Evolutionary conservation across 2,113 vertebrate genomes (phyloP).

Genomic region (Mus musculus): DNA sequence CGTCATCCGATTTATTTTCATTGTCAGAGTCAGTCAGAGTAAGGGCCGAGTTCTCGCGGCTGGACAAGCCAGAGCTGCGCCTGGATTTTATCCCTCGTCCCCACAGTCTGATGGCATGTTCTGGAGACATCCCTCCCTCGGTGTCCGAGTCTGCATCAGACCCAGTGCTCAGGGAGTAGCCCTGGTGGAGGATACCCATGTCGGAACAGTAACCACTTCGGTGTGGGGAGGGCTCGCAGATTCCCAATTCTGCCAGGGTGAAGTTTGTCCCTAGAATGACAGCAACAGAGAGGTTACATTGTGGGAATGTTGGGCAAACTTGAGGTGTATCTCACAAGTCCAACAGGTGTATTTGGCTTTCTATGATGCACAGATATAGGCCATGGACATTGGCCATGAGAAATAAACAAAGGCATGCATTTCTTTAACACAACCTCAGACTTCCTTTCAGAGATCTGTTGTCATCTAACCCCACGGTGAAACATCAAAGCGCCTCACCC

Average conservation of each 20-base stretch:
- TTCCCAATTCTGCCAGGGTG: slow-evolving; percentile 95
- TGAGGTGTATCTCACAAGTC: background rate
- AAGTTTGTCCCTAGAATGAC: slow-evolving; percentile 91
- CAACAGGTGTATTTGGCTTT: background rate
- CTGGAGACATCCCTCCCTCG: slow-evolving; percentile 95
- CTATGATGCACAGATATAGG: background rate
- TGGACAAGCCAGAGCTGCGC: slow-evolving; percentile 94
- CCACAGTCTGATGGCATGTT: slow-evolving; percentile 96
- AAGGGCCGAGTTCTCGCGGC: slow-evolving; percentile 95
- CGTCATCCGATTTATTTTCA: slow-evolving; percentile 95
- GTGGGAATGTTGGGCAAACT: background rate
- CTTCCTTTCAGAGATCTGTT: background rate
- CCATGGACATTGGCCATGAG: background rate
- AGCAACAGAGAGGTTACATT: slow-evolving; percentile 46
- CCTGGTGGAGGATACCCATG: slow-evolving; percentile 94
- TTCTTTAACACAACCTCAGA: background rate
- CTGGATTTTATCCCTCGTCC: slow-evolving; percentile 93
- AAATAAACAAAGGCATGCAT: background rate
- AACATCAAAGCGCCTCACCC: background rate
- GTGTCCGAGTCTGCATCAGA: slow-evolving; percentile 95
- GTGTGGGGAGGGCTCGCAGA: slow-evolving; percentile 94
- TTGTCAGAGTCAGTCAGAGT: slow-evolving; percentile 97
- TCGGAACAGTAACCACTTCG: slow-evolving; percentile 94
- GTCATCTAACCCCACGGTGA: background rate
- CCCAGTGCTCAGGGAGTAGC: slow-evolving; percentile 93